Base-by-base conservation (phyloP, 2,797 vertebrate genomes). In the Rhinichthys osculus region DNA sequence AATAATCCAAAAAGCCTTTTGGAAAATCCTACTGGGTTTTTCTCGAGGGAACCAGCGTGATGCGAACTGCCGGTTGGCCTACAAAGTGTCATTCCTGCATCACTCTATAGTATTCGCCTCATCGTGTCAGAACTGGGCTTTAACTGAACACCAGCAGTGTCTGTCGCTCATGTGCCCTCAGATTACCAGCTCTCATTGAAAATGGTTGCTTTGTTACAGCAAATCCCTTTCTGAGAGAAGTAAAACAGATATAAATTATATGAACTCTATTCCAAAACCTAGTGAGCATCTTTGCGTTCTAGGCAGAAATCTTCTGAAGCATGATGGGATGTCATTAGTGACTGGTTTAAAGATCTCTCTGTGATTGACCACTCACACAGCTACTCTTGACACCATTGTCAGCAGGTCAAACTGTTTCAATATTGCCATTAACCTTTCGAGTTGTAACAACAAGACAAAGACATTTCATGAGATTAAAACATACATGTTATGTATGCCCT, bases 261-360 rank as follows among this genome's bases (percentile, higher is more conserved):
- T 27, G 13, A 78, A 23, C 35, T 78, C 54, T 64, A n/a, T 79
- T 79, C 38, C 78, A 47, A 79, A 52, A 54, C 19, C 47, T 14
- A 73, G 71, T 30, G 71, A 73, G 14, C 71, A 30, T n/a, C 7
- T 73, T 50, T 30, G 17, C 19, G 2, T 30, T 76, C 30, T 76
- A 54, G 1, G 47, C 17, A 19, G 16, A 27, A 35, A 6, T 4
- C 27, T 7, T 73, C n/a, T 47, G 30, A 73, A 73, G 14, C 21
- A 9, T 74, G n/a, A 52, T 11, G 17, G 5, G 33, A 54, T 17
- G 5, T 35, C 72, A 6, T 11, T 35, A 76, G 17, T 35, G 42
- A 76, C 47, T 21, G 72, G 30, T 54, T 13, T 54, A 23, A 14
- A 57, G 33, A 35, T 1, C 10, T 23, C 11, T 14, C 44, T 44